phyloP scores from a whole-genome alignment of 2,888 invertebrate species.

The Hartigia nigra region DNA sequence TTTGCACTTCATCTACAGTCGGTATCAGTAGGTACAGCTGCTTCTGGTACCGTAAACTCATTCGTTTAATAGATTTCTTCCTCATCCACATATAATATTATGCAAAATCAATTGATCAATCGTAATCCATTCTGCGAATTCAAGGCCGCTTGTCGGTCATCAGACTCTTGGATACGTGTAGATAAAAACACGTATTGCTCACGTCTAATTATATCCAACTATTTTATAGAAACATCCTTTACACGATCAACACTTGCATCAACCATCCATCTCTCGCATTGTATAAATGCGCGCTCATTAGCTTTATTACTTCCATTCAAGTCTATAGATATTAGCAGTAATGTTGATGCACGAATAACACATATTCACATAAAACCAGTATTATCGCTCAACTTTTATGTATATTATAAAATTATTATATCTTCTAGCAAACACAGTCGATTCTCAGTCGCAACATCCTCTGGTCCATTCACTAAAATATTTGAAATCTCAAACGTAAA shows the following conservation, averaged over 20 bases:
- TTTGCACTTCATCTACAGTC: background rate
- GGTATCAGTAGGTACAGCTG: background rate
- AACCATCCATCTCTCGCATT: background rate
- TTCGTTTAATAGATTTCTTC: background rate
- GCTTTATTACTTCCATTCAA: background rate
- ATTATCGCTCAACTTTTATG: background rate
- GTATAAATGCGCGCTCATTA: background rate
- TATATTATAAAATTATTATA: background rate
- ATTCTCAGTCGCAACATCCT: background rate
- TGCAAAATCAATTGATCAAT: background rate
- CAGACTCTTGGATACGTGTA: background rate
- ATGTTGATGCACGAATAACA: background rate
- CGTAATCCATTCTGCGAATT: background rate
- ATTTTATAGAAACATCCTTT: background rate
- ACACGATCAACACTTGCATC: background rate
- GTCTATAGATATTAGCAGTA: background rate
- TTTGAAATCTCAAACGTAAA: background rate
- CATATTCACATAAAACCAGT: background rate
- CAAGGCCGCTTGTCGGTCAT: background rate
- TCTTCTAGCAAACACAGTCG: background rate
- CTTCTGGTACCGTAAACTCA: background rate
- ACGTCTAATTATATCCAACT: background rate
- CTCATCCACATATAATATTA: background rate
- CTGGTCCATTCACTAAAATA: background rate
- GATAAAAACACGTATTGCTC: background rate